Percentiles rank a stretch among this genome's conserved stretches.
These are phyloP conservation scores for Telmatherina bonti DNA, from an alignment of 2,797 vertebrate genomes.

Conservation along the genomic window DNA sequence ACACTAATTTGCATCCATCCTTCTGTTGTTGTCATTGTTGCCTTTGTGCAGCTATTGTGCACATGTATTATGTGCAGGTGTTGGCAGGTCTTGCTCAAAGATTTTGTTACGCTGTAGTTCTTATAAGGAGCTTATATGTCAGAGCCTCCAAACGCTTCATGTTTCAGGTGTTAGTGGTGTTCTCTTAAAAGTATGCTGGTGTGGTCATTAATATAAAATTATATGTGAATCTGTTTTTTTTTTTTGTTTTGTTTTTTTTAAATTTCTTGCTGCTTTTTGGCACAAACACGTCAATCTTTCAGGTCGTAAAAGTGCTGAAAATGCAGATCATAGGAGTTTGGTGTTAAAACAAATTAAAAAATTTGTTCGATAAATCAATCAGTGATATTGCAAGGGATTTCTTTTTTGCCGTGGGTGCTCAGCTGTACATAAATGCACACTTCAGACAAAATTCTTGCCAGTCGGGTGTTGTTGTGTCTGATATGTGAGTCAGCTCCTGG, in stretches of 20 bases:
- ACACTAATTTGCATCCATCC: constrained; percentile 19
- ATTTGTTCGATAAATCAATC: too few species aligned
- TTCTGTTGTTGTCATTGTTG: constrained; percentile 27
- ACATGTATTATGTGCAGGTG: constrained; percentile 35
- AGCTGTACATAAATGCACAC: neutral
- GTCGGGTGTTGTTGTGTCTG: neutral
- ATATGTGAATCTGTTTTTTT: neutral
- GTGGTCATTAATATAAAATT: too few species aligned
- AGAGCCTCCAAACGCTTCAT: constrained; percentile 23
- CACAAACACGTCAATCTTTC: too few species aligned
- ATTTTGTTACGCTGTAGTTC: constrained; percentile 28
- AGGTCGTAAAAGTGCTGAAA: too few species aligned
- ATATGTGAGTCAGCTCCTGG: neutral
- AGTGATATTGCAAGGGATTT: too few species aligned
- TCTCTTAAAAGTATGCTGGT: constrained; percentile 23
- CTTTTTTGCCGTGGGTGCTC: neutral
- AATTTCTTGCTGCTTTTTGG: too few species aligned
- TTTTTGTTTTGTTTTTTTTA: neutral
- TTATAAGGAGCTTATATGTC: constrained; percentile 39
- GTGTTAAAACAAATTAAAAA: too few species aligned
- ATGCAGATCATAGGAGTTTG: too few species aligned
- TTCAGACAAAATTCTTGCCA: neutral
- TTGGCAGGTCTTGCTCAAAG: constrained; percentile 26
- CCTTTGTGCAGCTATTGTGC: neutral
- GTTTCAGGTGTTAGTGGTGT: constrained; percentile 37